Base-by-base conservation (phyloP, 2,888 invertebrate species). In the Anticlea derivata region DNA sequence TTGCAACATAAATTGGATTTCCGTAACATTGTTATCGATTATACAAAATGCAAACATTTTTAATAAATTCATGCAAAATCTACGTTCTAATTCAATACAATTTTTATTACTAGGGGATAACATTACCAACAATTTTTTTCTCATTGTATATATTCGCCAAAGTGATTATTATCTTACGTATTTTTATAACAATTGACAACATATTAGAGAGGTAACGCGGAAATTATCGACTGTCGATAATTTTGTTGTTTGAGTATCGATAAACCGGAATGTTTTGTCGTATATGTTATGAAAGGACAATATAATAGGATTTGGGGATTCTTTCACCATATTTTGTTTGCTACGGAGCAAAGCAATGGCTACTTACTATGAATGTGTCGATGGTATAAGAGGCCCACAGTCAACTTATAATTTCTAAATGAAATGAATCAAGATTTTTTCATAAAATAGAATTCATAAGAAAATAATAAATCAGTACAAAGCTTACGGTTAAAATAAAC, bases 51-150 rank as follows among this genome's bases (percentile, higher is more conserved):
- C 46, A 48, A 37, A 47, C 34, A 39, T 40, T 50, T 45, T 41
- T 55, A 49, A 41, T 53, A 50, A 55, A 47, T 43, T 47, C 55
- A 61, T 61, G 61, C 58, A 61, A 61, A 61, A 61, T 61, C 61
- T 61, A 61, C 61, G 29, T 50, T 34, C 50, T 58, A 61, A 50
- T n/a, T 56, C 48, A 44, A 56, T 58, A 59, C 45, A 56, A 56
- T 55, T 50, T 48, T 38, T 51, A 49, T 45, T 44, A 48, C 55
- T 61, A 61, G 46, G 39, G 47, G 49, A 61, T 58, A 55, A 57
- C 52, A 48, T 55, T 47, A 58, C 45, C 52, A 58, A 54, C 50
- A 48, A 34, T 50, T 44, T 45, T 38, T 30, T 45, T 23, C 11
- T 30, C 12, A 35, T 30, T 43, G 23, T 6, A n/a, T 34, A 7